phyloP scores from a whole-genome alignment of 1,140 invertebrate species.

The Heliconius hermathena region DNA sequence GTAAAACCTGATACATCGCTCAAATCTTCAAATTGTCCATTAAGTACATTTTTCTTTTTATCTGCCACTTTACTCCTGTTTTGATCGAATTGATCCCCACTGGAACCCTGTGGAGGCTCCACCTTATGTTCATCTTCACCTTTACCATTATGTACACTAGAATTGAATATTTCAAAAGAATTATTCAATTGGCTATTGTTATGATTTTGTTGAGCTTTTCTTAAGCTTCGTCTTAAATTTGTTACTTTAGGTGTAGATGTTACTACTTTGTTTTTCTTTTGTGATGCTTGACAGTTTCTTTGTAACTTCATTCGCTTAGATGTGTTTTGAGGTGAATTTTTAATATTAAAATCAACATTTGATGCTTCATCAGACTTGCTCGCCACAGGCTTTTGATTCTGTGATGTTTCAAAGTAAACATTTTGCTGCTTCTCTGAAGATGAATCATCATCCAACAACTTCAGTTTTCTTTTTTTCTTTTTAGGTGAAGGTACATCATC shows the following conservation, averaged over 20 bases:
- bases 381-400: slow-evolving; percentile 47
- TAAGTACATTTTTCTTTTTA: slow-evolving; percentile 50
- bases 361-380: slow-evolving; percentile 57
- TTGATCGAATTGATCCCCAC: slow-evolving; percentile 33
- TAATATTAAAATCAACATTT: slow-evolving; percentile 69
- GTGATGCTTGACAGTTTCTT: slow-evolving; percentile 50
- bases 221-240: slow-evolving; percentile 60
- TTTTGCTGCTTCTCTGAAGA: slow-evolving; percentile 63
- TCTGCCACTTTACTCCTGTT: slow-evolving; percentile 42
- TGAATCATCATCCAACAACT: slow-evolving; percentile 61
- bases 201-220: slow-evolving; percentile 54
- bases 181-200: slow-evolving; percentile 58
- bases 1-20: slow-evolving; percentile 78
- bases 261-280: slow-evolving; percentile 64
- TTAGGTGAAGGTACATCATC: slow-evolving; percentile 56
- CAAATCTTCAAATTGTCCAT: slow-evolving; percentile 70
- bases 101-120: slow-evolving; percentile 20
- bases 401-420: slow-evolving; percentile 64
- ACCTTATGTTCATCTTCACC: slow-evolving; percentile 33
- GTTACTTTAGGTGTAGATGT: slow-evolving; percentile 68
- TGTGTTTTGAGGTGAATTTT: slow-evolving; percentile 54
- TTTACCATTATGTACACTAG: slow-evolving; percentile 47
- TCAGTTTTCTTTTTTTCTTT: slow-evolving; percentile 67
- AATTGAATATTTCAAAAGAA: slow-evolving; percentile 57
- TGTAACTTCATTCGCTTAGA: slow-evolving; percentile 54